These are phyloP conservation scores for Mus caroli DNA, from an alignment of 2,797 vertebrate species.

Conservation along the genomic window DNA sequence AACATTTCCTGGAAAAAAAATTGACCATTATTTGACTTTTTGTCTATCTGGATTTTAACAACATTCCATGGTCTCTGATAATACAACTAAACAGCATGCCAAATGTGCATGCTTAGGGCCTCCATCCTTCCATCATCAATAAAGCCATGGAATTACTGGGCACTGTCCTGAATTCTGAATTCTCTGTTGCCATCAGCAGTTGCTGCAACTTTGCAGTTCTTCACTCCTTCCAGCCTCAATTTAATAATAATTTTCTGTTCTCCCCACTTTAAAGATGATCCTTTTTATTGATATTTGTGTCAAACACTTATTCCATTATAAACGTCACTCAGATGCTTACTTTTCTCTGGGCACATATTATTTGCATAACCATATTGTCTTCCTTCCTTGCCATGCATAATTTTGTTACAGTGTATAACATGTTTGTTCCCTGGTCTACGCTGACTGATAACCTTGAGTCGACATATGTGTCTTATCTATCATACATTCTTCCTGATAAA, in stretches of 20 bases:
- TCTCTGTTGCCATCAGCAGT: neutral
- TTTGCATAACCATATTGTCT: neutral
- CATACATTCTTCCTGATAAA: neutral
- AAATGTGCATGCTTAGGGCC: neutral
- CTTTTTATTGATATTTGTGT: neutral
- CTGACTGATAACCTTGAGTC: neutral
- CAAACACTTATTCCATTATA: neutral
- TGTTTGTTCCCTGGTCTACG: neutral
- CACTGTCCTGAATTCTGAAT: neutral
- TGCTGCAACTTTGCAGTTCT: neutral
- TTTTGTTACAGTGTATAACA: neutral
- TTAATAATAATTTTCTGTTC: neutral
- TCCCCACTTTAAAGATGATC: neutral
- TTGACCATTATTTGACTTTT: neutral
- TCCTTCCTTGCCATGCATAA: neutral
- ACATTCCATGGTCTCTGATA: too few species aligned
- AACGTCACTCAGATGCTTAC: neutral
- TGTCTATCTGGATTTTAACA: neutral
- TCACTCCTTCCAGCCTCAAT: neutral
- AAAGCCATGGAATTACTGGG: rapidly evolving
- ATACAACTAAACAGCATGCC: neutral
- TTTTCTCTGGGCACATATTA: neutral
- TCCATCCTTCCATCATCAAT: neutral
- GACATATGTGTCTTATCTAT: neutral
- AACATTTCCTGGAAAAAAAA: neutral